Conservation (phyloP, 2,113 vertebrate genomes). For the Dendrocopos noguchii region DNA sequence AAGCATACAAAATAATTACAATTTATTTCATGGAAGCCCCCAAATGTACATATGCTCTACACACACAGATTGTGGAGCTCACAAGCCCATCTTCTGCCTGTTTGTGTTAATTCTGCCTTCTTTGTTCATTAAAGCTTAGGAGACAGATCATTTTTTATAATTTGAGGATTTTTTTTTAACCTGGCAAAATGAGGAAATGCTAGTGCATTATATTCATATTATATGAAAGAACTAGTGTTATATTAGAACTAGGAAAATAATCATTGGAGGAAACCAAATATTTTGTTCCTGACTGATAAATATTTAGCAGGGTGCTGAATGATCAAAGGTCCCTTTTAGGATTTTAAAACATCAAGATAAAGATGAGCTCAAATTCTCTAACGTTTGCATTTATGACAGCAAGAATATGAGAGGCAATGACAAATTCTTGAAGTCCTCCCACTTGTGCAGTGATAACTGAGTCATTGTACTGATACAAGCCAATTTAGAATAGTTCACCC, state of each 20-base stretch:
- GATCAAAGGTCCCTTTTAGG: conserved; percentile 15
- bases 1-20: neutral
- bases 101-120: neutral
- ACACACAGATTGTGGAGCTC: neutral
- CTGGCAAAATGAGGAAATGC: neutral
- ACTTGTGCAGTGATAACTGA: conserved; percentile 1
- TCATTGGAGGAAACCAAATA: neutral
- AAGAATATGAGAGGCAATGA: conserved; percentile 25
- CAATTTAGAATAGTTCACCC: conserved; percentile 18
- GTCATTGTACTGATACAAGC: conserved; percentile 15
- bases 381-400: conserved; percentile 27
- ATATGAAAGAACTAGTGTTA: neutral
- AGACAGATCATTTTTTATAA: neutral
- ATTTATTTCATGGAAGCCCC: neutral
- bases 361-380: conserved; percentile 14
- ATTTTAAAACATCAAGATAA: conserved; percentile 12
- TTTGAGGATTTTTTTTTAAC: neutral
- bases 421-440: conserved; percentile 42
- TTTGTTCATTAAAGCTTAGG: neutral
- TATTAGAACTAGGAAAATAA: neutral
- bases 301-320: conserved; percentile 20
- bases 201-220: neutral
- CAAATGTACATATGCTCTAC: neutral
- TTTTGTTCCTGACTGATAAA: conserved; percentile 3
- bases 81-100: neutral